Evolutionary conservation across 1,140 invertebrate genomes (phyloP).

Genomic region (Helicoverpa zea): DNA sequence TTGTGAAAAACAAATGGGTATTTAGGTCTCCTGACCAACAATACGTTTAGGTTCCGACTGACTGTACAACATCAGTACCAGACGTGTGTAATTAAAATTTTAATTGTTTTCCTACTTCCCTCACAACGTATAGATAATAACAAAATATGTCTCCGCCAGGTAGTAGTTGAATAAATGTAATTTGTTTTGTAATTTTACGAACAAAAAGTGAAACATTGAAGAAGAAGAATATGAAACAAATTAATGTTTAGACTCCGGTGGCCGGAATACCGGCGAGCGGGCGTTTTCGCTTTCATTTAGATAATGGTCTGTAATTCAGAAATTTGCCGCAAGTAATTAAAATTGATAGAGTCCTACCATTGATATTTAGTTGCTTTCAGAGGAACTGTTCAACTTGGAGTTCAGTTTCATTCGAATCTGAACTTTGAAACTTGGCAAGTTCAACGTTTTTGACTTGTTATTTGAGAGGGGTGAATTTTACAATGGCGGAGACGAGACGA

Average conservation of each 20-base stretch:
- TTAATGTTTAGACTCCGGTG: conserved; percentile 51
- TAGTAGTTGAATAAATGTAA: conserved; percentile 45
- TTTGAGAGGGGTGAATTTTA: conserved; percentile 14
- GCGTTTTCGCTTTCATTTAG: conserved; percentile 71
- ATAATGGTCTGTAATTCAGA: conserved; percentile 72
- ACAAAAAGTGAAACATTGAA: conserved; percentile 42
- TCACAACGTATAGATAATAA: conserved; percentile 44
- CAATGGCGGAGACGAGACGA: conserved; percentile 7
- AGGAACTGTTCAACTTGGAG: conserved; percentile 42
- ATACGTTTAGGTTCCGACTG: conserved; percentile 6
- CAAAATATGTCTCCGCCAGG: conserved; percentile 51
- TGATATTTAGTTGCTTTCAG: conserved; percentile 63
- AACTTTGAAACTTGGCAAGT: conserved; percentile 46
- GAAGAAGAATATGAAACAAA: conserved; percentile 56
- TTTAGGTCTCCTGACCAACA: background rate
- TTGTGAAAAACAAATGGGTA: background rate
- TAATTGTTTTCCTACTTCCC: conserved; percentile 36
- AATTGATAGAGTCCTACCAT: conserved; percentile 68
- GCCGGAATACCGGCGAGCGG: conserved; percentile 22
- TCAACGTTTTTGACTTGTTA: conserved; percentile 44
- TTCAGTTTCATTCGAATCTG: conserved; percentile 43
- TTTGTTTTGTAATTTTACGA: conserved; percentile 47
- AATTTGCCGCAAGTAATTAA: conserved; percentile 73
- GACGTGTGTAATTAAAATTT: conserved; percentile 54
- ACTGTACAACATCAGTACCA: conserved; percentile 33